Evolutionary conservation across 2,888 invertebrate genomes (phyloP), one percentile per base, ranked within the genome.

Genomic region (Synergus laeviventris): DNA sequence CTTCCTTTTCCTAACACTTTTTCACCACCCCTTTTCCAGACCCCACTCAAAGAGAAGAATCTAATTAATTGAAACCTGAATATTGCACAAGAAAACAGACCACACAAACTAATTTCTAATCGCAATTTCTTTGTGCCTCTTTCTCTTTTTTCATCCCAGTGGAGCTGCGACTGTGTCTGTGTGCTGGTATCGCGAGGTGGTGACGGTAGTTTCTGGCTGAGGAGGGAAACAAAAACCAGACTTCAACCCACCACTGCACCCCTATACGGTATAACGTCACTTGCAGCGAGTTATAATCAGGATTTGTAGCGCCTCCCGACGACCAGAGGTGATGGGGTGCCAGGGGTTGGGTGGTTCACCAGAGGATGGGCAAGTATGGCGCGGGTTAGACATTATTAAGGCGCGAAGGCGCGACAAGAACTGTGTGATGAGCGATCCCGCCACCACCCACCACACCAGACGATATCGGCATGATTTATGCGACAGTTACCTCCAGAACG

Each of bases 211-310:
- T 60, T 21, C 42, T 59, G 39, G 75, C 54, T 77, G 77, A 79
- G 84, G 83, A 83, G 84, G 86, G 86, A 88, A 89, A 89, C 90
- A 90, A 91, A 91, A 91, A 90, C 86, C 89, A 90, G 89, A 89
- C 88, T 88, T 86, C 85, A 85, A 88, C 86, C 86, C 86, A 83
- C 86, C 87, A 86, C 87, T 86, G 87, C 85, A 86, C 87, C 87
- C 88, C 87, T 85, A 85, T 83, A 83, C 86, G 87, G 87, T 86
- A 86, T 88, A 90, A 91, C 89, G 91, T 91, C 91, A 91, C 88
- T 91, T 89, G 90, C 91, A 91, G 91, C 70, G 36, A 91, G 89
- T 90, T 31, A 91, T 91, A 91, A 91, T 91, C 91, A 91, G 91
- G 91, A 91, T 91, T 91, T 91, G 91, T 91, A 91, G 91, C 78